These are phyloP conservation scores for Rhynchotus rufescens DNA, from an alignment of 2,797 vertebrate genomes.

Conservation along the genomic window DNA sequence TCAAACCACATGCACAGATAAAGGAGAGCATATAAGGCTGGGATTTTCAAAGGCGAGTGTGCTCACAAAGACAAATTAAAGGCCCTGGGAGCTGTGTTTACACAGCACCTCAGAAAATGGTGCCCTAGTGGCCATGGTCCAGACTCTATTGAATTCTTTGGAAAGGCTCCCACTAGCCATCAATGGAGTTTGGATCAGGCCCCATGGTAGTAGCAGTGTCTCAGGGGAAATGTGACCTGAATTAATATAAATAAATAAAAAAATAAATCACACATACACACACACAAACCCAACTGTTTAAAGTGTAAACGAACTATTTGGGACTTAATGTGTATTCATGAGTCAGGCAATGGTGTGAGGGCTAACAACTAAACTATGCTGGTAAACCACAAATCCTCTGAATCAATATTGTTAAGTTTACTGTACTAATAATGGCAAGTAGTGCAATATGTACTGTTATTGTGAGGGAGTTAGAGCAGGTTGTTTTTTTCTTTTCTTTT, in stretches of 20 bases:
- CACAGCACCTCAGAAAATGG: background rate
- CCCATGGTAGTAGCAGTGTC: background rate
- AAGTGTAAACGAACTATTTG: slow-evolving; percentile 13
- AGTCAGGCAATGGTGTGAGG: slow-evolving; percentile 14
- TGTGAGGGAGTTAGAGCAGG: background rate
- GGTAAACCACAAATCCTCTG: slow-evolving; percentile 59
- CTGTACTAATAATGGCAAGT: slow-evolving; percentile 51
- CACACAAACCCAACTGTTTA: background rate
- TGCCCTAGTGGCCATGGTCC: background rate
- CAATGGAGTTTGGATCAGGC: background rate
- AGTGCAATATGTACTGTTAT: background rate
- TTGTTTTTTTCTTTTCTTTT: background rate
- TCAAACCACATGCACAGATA: background rate
- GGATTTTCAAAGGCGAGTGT: background rate
- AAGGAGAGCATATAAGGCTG: background rate
- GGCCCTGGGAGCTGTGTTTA: background rate
- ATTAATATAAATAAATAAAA: slow-evolving; percentile 3
- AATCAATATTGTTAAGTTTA: slow-evolving; percentile 29
- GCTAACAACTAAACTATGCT: background rate
- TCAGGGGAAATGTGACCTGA: background rate
- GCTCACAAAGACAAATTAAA: background rate
- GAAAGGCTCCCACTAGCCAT: background rate
- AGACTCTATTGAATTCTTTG: background rate
- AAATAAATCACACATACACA: background rate
- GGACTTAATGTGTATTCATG: slow-evolving; percentile 17